Evolutionary conservation across 2,113 vertebrate genomes (phyloP).

Genomic region (Argyrosomus japonicus): DNA sequence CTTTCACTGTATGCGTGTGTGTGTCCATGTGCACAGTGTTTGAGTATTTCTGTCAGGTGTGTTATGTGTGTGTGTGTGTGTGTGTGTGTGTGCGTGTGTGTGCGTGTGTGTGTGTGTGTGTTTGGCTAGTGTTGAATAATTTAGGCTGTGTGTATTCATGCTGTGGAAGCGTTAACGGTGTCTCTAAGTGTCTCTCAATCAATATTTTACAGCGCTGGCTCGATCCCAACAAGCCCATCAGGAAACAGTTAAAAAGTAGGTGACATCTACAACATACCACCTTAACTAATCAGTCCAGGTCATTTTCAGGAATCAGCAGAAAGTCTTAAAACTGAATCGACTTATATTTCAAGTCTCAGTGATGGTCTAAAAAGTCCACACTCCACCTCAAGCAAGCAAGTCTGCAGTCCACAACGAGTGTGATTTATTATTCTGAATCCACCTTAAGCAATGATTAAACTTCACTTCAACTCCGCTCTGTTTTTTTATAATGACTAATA

Average conservation of each 20-base stretch:
- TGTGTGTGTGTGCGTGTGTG: slow-evolving; percentile 45
- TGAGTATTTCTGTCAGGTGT: slow-evolving; percentile 25
- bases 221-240: slow-evolving; percentile 98
- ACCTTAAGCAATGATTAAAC: slow-evolving; percentile 67
- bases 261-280: slow-evolving; percentile 68
- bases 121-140: slow-evolving; percentile 66
- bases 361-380: slow-evolving; percentile 32
- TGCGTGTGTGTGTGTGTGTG: slow-evolving; percentile 45
- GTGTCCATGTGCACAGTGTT: background rate
- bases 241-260: slow-evolving; percentile 99
- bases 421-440: slow-evolving; percentile 42
- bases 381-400: slow-evolving; percentile 32
- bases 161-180: slow-evolving; percentile 53
- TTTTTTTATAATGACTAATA: slow-evolving; percentile 57
- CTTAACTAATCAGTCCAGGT: slow-evolving; percentile 44
- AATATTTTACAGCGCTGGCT: slow-evolving; percentile 94
- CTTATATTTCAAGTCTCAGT: background rate
- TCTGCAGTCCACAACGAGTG: slow-evolving; percentile 22
- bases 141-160: slow-evolving; percentile 56
- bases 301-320: slow-evolving; percentile 33
- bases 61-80: slow-evolving; percentile 44
- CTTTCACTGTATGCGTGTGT: background rate
- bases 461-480: slow-evolving; percentile 62
- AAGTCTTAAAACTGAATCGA: background rate
- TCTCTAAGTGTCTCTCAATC: slow-evolving; percentile 77